phyloP scores from a whole-genome alignment of 1,140 invertebrate genomes.

The Ruditapes philippinarum region DNA sequence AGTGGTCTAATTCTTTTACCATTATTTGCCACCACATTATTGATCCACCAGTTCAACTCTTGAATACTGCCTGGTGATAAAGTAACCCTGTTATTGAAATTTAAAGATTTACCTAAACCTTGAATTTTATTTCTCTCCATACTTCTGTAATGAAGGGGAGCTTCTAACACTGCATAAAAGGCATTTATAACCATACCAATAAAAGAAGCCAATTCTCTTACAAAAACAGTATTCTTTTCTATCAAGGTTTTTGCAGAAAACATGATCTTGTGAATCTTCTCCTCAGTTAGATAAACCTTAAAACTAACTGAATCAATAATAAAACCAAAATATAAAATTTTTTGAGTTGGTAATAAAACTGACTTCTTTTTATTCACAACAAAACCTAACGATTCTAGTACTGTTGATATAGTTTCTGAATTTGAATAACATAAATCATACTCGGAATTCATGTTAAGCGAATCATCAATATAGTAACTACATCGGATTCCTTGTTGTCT shows the following conservation, averaged over 20 bases:
- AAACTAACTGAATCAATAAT: conserved; percentile 42
- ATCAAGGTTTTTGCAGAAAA: neutral
- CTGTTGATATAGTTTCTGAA: neutral
- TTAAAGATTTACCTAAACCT: too few relatives aligned
- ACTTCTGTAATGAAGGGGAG: too few relatives aligned
- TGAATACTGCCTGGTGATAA: too few relatives aligned
- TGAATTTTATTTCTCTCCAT: too few relatives aligned
- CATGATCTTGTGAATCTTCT: conserved; percentile 12
- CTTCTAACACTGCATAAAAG: conserved; percentile 29
- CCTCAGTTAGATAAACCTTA: neutral
- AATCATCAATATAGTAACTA: too few relatives aligned
- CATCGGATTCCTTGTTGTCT: conserved; percentile 3
- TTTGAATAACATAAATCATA: neutral
- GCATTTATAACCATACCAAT: conserved; percentile 43
- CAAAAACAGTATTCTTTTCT: neutral
- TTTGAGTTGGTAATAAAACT: conserved; percentile 22
- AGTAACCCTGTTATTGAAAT: too few relatives aligned
- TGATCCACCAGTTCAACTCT: too few relatives aligned
- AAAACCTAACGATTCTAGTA: conserved; percentile 1
- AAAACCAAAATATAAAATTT: conserved; percentile 14
- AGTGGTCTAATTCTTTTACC: too few relatives aligned
- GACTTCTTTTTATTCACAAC: conserved; percentile 44
- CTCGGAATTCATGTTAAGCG: conserved; percentile 30
- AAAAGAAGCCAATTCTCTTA: conserved; percentile 43
- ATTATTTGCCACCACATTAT: too few relatives aligned